Base-by-base conservation (phyloP, 2,888 invertebrate genomes). In the Troides oblongomaculatus region DNA sequence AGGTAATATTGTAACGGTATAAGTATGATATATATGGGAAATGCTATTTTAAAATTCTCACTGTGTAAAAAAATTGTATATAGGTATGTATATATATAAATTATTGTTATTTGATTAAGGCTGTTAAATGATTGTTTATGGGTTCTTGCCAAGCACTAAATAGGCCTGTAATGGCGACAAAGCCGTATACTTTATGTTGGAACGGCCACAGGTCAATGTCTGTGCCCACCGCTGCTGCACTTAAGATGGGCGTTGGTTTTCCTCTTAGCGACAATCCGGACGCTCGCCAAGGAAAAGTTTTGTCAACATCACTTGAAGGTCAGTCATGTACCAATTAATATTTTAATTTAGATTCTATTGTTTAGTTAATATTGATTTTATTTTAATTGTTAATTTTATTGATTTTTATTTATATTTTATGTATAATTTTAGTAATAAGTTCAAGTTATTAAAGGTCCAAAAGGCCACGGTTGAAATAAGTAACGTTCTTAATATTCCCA, bases 181-280 rank as follows among this genome's bases (percentile, higher is more conserved):
- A 62, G 58, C 59, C 66, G 59, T 66, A 50, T 70, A 66, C 57
- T 84, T 79, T 86, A 84, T 82, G 83, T 82, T 75, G 84, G 77
- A 77, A 85, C 83, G 88, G 85, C 84, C 84, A 84, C 87, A 93
- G 96, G 87, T 95, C 95, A 81, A 96, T 96, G 81, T 95, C 96
- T 74, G 94, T 94, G 71, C 97, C 97, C 69, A 96, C 97, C 66
- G 96, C 96, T 75, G 96, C 97, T 65, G 96, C 97, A 70, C 93
- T 97, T 75, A 97, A 97, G 94, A 96, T 96, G 96, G 96, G 97
- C 75, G 96, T 97, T 75, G 97, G 96, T 73, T 97, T 97, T 93
- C 96, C 97, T 75, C 92, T 97, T 80, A 94, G 94, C 80, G 95
- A 95, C 88, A 93, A 95, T 77, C 94, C 95, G 70, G 95, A 96